Conservation (phyloP, 2,113 vertebrate species). For the Passer domesticus region DNA sequence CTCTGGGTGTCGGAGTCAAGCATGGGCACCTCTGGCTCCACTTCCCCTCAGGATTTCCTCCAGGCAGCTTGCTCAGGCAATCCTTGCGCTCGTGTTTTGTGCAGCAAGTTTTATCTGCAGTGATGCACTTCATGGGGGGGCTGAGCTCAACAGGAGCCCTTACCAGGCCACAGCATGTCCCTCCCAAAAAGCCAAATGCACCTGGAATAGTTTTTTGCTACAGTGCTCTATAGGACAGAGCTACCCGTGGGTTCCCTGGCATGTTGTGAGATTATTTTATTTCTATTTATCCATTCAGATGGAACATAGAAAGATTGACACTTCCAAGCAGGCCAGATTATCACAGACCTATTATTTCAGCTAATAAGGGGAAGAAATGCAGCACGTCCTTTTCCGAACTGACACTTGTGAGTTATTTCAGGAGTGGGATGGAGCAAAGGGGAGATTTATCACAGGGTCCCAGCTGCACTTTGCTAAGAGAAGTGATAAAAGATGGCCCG, state of each 20-base stretch:
- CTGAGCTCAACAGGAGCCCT: neutral
- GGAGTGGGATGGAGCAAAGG: neutral
- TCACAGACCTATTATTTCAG: neutral
- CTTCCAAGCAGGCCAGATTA: neutral
- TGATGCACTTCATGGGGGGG: neutral
- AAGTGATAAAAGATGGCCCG: neutral
- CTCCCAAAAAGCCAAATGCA: neutral
- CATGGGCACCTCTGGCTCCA: rapidly evolving
- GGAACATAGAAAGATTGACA: neutral
- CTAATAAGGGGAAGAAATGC: neutral
- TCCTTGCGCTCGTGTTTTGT: rapidly evolving
- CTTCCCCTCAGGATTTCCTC: neutral
- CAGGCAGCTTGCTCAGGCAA: neutral
- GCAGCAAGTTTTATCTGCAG: neutral
- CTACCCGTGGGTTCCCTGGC: neutral
- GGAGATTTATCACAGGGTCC: neutral
- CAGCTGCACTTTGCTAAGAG: neutral
- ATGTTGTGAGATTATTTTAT: rapidly evolving
- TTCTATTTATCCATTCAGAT: neutral
- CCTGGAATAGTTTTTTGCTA: neutral
- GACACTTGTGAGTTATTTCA: neutral
- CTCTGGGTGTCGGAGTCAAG: rapidly evolving
- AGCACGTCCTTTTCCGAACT: neutral
- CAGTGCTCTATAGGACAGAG: rapidly evolving
- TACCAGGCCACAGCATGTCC: neutral